phyloP scores from a whole-genome alignment of 2,888 invertebrate genomes.

The Chalcosyrphus nemorum region DNA sequence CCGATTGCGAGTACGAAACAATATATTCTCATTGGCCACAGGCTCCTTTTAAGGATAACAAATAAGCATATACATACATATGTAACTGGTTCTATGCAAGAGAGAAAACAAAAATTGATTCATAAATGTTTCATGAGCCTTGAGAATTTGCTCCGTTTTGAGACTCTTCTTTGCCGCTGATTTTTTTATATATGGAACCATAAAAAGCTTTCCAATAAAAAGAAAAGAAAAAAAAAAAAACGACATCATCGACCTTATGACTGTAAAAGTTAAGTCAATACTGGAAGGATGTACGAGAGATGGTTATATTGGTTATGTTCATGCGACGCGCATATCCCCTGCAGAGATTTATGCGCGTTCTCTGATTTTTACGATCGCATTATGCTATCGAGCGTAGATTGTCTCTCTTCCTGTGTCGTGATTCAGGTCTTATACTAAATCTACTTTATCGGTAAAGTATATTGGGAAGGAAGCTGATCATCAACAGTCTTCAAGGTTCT shows the following conservation, averaged over 20 bases:
- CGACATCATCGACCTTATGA: conserved; percentile 31
- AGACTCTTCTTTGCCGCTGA: not conserved
- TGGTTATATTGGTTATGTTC: conserved; percentile 44
- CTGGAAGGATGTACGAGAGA: conserved; percentile 1
- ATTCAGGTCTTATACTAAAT: conserved; percentile 9
- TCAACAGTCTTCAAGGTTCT: not conserved
- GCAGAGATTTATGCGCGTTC: conserved; percentile 42
- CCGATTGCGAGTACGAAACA: not conserved
- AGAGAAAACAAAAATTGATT: conserved; percentile 61
- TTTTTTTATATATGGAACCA: conserved; percentile 41
- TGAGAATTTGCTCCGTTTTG: conserved; percentile 7
- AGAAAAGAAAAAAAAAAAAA: conserved; percentile 9
- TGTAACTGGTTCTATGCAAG: not conserved
- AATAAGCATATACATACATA: too few relatives aligned
- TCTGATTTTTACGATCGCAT: conserved; percentile 52
- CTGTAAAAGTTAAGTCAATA: conserved; percentile 25
- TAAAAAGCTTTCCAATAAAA: conserved; percentile 48
- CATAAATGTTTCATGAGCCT: conserved; percentile 70
- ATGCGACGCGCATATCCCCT: conserved; percentile 23
- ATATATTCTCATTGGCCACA: conserved; percentile 27
- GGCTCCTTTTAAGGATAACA: not conserved
- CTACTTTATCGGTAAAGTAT: conserved; percentile 42
- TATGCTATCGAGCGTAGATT: conserved; percentile 40
- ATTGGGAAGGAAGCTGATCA: conserved; percentile 34
- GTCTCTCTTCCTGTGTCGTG: not conserved